Conservation (phyloP, 2,797 vertebrate genomes). For the Semaprochilodus insignis region DNA sequence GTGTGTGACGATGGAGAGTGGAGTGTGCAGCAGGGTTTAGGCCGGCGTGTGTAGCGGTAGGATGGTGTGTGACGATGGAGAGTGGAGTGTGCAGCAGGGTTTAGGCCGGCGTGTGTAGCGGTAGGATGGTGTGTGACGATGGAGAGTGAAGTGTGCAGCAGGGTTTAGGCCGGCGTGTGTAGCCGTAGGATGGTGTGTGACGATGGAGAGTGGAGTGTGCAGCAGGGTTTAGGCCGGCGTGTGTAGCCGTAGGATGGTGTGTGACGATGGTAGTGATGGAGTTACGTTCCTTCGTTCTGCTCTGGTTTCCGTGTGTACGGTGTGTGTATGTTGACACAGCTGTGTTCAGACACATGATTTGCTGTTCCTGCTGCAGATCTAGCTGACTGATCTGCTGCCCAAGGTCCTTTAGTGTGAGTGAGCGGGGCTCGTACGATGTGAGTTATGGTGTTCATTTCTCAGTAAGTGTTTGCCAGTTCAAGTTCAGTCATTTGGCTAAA, state of each 20-base stretch:
- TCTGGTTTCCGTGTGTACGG: neutral
- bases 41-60: too few relatives aligned
- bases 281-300: neutral
- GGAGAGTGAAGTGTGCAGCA: too few relatives aligned
- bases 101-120: too few relatives aligned
- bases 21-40: too few relatives aligned
- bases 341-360: slow-evolving; percentile 9
- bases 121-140: too few relatives aligned
- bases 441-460: neutral
- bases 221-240: neutral
- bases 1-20: too few relatives aligned
- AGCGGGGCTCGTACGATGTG: neutral
- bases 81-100: too few relatives aligned
- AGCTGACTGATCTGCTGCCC: slow-evolving; percentile 24
- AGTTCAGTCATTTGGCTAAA: neutral
- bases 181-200: too few relatives aligned
- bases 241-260: neutral
- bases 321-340: slow-evolving; percentile 23
- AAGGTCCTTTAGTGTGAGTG: neutral
- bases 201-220: neutral
- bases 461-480: neutral
- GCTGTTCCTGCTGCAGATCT: slow-evolving; percentile 10
- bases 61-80: too few relatives aligned
- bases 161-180: too few relatives aligned
- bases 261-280: neutral